phyloP scores from a whole-genome alignment of 1,140 invertebrate species.

The Bombus breviceps region DNA sequence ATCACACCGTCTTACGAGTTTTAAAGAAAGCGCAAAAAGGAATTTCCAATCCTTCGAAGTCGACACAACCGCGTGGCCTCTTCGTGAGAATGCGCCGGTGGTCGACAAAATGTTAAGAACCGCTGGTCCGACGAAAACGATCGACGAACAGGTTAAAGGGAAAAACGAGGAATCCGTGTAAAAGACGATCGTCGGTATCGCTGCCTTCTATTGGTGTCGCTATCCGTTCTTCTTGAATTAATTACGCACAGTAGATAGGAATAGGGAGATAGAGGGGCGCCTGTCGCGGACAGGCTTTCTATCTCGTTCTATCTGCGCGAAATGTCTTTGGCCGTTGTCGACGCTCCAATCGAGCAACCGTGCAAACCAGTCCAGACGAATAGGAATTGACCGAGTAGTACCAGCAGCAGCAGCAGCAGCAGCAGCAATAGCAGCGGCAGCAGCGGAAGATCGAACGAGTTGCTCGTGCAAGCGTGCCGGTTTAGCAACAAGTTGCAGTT shows the following conservation, averaged over 20 bases:
- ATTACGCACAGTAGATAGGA: constrained; percentile 72
- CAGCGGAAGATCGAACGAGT: constrained; percentile 22
- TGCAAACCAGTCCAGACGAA: neutral
- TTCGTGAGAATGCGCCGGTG: too few species aligned
- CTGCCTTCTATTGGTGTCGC: neutral
- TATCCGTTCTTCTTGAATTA: constrained; percentile 73
- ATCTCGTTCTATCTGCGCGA: neutral
- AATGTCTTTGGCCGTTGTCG: neutral
- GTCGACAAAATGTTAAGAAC: too few species aligned
- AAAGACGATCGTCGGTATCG: neutral
- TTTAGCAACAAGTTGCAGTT: constrained; percentile 77
- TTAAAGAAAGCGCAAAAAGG: too few species aligned
- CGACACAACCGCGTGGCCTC: too few species aligned
- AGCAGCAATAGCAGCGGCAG: neutral
- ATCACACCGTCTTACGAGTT: too few species aligned
- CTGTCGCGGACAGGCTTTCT: constrained; percentile 73
- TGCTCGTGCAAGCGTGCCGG: constrained; percentile 8
- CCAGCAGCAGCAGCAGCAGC: neutral
- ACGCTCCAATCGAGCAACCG: neutral
- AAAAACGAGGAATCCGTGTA: neutral
- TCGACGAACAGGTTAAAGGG: neutral
- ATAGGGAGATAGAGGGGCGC: constrained; percentile 65
- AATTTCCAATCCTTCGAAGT: too few species aligned
- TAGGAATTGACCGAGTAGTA: constrained; percentile 12
- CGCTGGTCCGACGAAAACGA: neutral